Evolutionary conservation across 1,140 invertebrate genomes (phyloP), one percentile per base, ranked within the genome.

Genomic region (Lepidurus arcticus): DNA sequence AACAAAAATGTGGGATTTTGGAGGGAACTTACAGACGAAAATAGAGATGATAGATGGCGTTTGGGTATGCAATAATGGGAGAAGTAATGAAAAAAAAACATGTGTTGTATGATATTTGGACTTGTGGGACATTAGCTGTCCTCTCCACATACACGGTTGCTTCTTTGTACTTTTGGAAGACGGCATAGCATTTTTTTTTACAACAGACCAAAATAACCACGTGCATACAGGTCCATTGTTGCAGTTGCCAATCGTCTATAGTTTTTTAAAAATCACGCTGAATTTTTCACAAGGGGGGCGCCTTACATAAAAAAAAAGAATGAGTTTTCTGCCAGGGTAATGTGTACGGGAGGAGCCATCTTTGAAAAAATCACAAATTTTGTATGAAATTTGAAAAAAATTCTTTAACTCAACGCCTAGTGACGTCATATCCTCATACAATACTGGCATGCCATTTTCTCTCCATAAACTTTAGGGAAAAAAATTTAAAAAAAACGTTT

Each of bases 91-190:
- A 4, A 34, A 34, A 34, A 34, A 34, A 1, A 34, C 13, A 65
- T 10, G 53, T 65, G 53, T 65, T 65, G 53, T 65, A 65, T n/a
- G 53, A 65, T 65, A 65, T 65, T 65, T 65, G 53, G 53, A 65
- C 53, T 65, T 65, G 34, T 16, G 45, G 45, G 45, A 47, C 45
- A 47, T 65, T 7, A 13, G 21, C 53, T 65, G 53, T 65, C 53
- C 53, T 65, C 21, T 21, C 53, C 13, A 65, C 53, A 65, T 65
- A 13, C 53, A 65, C 34, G 3, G 26, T 34, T 34, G 34, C 53
- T 65, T 65, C 21, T 65, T 65, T 65, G 53, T 65, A 65, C 53
- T 65, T 65, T 65, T 65, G 53, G 53, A 65, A 65, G 53, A 65
- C 53, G 53, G 53, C 53, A 65, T 65, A 65, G 53, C 53, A 65